Evolutionary conservation across 2,888 invertebrate species (phyloP), one percentile per base, ranked within the genome.

Genomic region (Meganola albula): DNA sequence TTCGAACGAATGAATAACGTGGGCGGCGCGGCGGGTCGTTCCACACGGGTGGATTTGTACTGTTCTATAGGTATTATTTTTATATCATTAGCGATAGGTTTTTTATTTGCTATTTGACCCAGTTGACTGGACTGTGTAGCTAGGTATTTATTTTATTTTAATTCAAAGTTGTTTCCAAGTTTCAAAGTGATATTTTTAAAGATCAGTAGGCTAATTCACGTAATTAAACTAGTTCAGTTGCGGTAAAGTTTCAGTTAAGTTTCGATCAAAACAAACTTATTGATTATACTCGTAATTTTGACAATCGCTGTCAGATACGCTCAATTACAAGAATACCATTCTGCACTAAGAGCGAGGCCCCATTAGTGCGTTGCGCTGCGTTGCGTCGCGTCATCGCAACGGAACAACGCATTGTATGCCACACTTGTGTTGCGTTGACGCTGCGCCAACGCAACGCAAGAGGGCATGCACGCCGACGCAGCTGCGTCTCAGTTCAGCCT

Each of bases 1-100:
- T 67, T 69, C 72, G 71, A 76, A 74, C 71, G 73, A 76, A 76
- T 74, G 74, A 70, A 67, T 59, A 70, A 67, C 72, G 77, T 74
- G 79, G 75, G 72, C 73, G 75, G 64, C 48, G 72, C 73, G 75
- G 64, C 48, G 62, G 62, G 51, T 37, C 70, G 80, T 77, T 74
- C 63, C 75, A 70, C 77, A 64, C 71, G 65, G 75, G 46, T 72
- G 73, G 52, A 37, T 36, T 25, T 34, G 33, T 48, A 34, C 48
- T 52, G 40, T 52, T 53, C 48, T 48, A 39, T 54, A 43, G 48
- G 51, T 53, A 52, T 54, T 46, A 54, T 54, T 53, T 52, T n/a
- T 37, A 55, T 54, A 46, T 48, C 48, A 37, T 43, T 37, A 37
- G 45, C 45, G 28, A 44, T 43, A 22, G 24, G 38, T 20, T 35